Conservation (phyloP, 2,797 vertebrate genomes). For the Falco peregrinus region DNA sequence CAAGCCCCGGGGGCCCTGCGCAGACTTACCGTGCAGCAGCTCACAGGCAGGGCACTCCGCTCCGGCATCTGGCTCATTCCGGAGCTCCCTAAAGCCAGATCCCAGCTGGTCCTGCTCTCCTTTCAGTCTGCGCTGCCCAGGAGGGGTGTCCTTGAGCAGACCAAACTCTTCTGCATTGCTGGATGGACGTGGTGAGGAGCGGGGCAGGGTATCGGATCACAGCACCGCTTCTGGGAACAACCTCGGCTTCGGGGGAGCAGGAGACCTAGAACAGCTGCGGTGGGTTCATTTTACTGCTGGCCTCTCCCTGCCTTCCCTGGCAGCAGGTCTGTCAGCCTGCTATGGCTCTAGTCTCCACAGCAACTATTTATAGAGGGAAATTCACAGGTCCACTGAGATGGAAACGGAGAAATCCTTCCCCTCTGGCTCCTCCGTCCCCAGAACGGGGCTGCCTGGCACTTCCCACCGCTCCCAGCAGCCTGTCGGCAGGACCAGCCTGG, state of each 20-base stretch:
- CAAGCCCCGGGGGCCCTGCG: not conserved
- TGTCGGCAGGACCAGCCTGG: not conserved
- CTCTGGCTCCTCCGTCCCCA: not conserved
- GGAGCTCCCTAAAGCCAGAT: not conserved
- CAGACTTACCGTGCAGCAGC: constrained; percentile 4
- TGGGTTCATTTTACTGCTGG: constrained; percentile 49
- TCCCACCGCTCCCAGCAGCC: not conserved
- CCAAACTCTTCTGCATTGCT: not conserved
- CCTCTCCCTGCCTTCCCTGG: constrained; percentile 42
- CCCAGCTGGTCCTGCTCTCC: constrained; percentile 13
- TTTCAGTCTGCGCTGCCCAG: not conserved
- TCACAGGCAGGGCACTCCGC: not conserved
- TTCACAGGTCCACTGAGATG: constrained; percentile 27
- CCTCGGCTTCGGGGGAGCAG: constrained; percentile 7
- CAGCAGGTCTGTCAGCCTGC: constrained; percentile 38
- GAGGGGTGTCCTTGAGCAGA: constrained; percentile 16
- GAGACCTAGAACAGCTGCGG: constrained; percentile 57
- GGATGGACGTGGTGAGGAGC: not conserved
- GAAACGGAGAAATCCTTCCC: constrained; percentile 24
- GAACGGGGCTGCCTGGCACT: not conserved
- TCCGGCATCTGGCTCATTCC: not conserved
- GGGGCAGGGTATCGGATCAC: constrained; percentile 48
- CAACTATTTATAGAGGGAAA: constrained; percentile 69
- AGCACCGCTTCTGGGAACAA: constrained; percentile 47
- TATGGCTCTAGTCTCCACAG: constrained; percentile 28